Evolutionary conservation across 2,888 invertebrate species (phyloP).

Genomic region (Agriopis leucophaearia): DNA sequence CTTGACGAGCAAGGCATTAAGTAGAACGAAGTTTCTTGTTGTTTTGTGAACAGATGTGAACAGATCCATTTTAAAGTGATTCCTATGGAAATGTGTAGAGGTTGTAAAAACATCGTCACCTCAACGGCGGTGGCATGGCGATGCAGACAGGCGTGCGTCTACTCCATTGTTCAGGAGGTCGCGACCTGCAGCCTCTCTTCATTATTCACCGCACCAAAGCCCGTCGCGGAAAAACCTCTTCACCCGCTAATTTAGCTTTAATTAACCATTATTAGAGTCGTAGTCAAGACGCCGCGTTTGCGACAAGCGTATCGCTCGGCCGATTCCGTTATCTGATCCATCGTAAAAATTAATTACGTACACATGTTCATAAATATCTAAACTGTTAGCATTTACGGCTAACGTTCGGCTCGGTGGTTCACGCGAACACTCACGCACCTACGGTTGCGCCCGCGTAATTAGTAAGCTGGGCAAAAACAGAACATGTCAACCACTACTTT

Average conservation of each 20-base stretch:
- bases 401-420: conserved; percentile 71
- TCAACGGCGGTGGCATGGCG: not conserved
- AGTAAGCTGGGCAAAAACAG: conserved; percentile 72
- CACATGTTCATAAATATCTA: conserved; percentile 85
- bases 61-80: conserved; percentile 54
- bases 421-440: conserved; percentile 72
- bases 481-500: conserved; percentile 81
- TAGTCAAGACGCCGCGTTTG: conserved; percentile 65
- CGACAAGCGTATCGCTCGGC: conserved; percentile 80
- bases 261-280: conserved; percentile 73
- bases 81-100: conserved; percentile 63
- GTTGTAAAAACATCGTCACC: conserved; percentile 62
- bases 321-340: conserved; percentile 81
- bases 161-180: conserved; percentile 59
- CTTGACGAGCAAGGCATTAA: not conserved
- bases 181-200: conserved; percentile 55
- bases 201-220: conserved; percentile 54
- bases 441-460: conserved; percentile 61
- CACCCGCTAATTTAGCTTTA: conserved; percentile 65
- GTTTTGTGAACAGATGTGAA: conserved; percentile 30
- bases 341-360: conserved; percentile 86
- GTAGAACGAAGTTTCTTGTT: conserved; percentile 36
- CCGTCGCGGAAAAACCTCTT: conserved; percentile 58
- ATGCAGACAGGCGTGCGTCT: conserved; percentile 25
- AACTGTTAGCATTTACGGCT: conserved; percentile 80